A percentile compares a stretch with the other conserved stretches of the same genome.
Conservation (phyloP, 2,113 vertebrate species). For the Eulemur rufifrons region DNA sequence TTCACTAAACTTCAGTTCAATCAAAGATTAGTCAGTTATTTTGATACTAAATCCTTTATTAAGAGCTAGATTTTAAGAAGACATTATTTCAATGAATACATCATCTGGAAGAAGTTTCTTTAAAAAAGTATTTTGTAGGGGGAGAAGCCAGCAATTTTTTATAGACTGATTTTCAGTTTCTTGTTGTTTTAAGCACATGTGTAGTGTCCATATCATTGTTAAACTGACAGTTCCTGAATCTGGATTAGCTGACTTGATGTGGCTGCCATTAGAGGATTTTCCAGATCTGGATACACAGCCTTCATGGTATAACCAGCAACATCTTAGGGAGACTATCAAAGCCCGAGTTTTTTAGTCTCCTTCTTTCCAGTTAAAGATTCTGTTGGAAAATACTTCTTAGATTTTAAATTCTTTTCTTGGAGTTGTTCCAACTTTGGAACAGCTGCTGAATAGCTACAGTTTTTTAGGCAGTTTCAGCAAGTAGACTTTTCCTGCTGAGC, state of each 20-base stretch:
- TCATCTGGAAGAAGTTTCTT: not conserved
- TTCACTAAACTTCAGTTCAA: not conserved
- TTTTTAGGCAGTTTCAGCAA: not conserved
- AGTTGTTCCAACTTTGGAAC: not conserved
- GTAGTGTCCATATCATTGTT: not conserved
- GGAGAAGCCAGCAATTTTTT: not conserved
- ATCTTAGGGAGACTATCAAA: not conserved
- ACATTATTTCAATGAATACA: not conserved
- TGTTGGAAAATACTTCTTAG: conserved; percentile 16
- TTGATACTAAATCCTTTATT: conserved; percentile 27
- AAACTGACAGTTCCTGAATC: not conserved
- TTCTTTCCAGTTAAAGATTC: not conserved
- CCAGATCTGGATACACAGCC: not conserved
- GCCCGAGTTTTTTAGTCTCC: not conserved
- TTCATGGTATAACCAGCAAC: not conserved
- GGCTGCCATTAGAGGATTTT: not conserved
- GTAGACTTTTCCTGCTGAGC: not conserved
- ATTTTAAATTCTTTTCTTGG: conserved; percentile 9
- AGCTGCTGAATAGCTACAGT: not conserved
- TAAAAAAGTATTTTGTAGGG: not conserved
- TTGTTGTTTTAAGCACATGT: not conserved
- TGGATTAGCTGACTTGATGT: not conserved
- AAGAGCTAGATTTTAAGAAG: not conserved
- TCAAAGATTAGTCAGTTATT: not conserved
- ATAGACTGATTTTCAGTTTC: not conserved